Conservation (phyloP, 2,888 invertebrate genomes). For the Cactoblastis cactorum region DNA sequence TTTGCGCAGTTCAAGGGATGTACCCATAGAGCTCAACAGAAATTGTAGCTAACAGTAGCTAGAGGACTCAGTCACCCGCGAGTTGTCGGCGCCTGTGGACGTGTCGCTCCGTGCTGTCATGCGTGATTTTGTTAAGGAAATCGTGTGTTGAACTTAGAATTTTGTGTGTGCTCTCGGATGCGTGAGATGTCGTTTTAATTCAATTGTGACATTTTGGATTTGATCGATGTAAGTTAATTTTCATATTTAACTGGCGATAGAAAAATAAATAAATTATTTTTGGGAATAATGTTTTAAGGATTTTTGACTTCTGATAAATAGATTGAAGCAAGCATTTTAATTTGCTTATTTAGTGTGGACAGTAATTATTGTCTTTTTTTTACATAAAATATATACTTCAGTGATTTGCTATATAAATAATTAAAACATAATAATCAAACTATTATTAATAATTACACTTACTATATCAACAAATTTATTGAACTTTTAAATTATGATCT, state of each 20-base stretch:
- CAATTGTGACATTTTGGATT: conserved; percentile 5
- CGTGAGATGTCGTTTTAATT: conserved; percentile 14
- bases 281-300: not conserved
- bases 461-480: no score
- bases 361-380: no score
- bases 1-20: conserved; percentile 44
- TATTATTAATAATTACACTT: no score
- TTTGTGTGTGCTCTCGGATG: conserved; percentile 9
- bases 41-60: conserved; percentile 13
- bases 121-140: conserved; percentile 9
- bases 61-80: conserved; percentile 50
- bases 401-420: no score
- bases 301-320: not conserved
- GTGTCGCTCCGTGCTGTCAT: conserved; percentile 16
- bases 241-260: not conserved
- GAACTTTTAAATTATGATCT: no score
- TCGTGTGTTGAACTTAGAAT: conserved; percentile 18
- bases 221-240: conserved; percentile 6
- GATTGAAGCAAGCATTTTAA: no score
- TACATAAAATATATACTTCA: no score
- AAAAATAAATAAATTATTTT: not conserved
- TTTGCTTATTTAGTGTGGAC: no score
- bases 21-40: conserved; percentile 35
- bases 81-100: conserved; percentile 23
- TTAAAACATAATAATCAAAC: no score